Evolutionary conservation across 2,797 vertebrate genomes (phyloP), one percentile per base, ranked within the genome.

Genomic region (Periophthalmus magnuspinnatus): DNA sequence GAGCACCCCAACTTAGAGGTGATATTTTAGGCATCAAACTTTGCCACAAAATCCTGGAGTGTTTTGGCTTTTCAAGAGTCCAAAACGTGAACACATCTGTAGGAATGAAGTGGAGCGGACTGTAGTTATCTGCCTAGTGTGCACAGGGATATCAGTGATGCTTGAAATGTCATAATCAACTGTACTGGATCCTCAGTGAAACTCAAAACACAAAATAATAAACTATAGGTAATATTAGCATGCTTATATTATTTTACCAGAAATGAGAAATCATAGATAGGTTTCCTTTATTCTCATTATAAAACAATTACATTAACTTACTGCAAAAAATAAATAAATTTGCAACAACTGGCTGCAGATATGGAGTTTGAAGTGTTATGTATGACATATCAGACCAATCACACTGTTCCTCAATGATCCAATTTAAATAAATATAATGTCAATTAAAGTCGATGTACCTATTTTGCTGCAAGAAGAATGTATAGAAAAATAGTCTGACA

Each of bases 1-100:
- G 47, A 50, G 36, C 32, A 6, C 9, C 14, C 13, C 33, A n/a
- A 21, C 59, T 19, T 5, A 13, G n/a, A 45, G 21, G 57, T 60
- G 58, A 60, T 34, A 34, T 6, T 61, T 38, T 11, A 24, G n/a
- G 36, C 59, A 19, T n/a, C 10, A 13, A 14, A 7, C 19, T 22
- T 6, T 16, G 38, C 19, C 38, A 41, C 60, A 14, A 63, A 45
- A 63, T 16, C 19, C 13, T 13, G 6, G 5, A 24, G 9, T 41
- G 38, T 62, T 63, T 24, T 63, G n/a, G 5, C 38, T 45, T 52
- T 65, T n/a, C 6, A 17, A 32, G 48, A 65, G 63, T 65, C 45
- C 28, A 32, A 52, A 45, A 63, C 21, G 2, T 45, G 13, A 41
- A 14, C 7, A 3, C n/a, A 24, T n/a, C 36, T 36, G 22, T 22